Evolutionary conservation across 2,797 vertebrate genomes (phyloP).

Genomic region (Enteromius radiatus): DNA sequence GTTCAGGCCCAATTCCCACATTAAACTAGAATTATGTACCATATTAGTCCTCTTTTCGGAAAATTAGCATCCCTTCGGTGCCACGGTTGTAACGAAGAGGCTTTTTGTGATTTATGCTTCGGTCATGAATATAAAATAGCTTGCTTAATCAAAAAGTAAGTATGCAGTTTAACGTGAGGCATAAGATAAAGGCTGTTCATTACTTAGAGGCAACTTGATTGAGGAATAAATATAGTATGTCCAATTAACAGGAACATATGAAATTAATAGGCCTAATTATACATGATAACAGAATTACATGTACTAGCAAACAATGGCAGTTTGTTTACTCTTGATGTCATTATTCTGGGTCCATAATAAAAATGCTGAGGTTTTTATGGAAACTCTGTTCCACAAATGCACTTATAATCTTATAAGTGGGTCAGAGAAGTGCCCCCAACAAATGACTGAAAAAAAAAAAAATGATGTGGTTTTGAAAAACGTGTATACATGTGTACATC

Average conservation of each 20-base stretch:
- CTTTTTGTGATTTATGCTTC: slow-evolving; percentile 53
- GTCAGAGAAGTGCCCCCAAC: background rate
- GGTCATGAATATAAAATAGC: slow-evolving; percentile 51
- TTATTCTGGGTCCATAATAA: slow-evolving; percentile 1
- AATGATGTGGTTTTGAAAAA: background rate
- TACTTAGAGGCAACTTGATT: slow-evolving; percentile 18
- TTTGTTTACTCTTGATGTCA: background rate
- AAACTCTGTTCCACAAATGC: background rate
- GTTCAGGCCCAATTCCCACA: slow-evolving; percentile 55
- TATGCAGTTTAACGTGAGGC: slow-evolving; percentile 2
- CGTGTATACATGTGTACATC: background rate
- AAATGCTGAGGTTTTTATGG: background rate
- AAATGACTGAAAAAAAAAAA: background rate
- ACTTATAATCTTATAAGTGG: background rate
- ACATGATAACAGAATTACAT: slow-evolving; percentile 11
- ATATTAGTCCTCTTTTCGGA: slow-evolving; percentile 50
- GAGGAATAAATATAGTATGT: slow-evolving; percentile 22
- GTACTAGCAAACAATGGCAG: background rate
- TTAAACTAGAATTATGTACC: slow-evolving; percentile 60
- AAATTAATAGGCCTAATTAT: slow-evolving; percentile 3
- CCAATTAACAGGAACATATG: slow-evolving; percentile 23
- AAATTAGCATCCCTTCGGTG: slow-evolving; percentile 55
- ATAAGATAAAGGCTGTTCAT: slow-evolving; percentile 22
- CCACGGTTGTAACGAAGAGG: slow-evolving; percentile 21
- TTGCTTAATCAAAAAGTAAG: slow-evolving; percentile 30